Conservation (phyloP, 2,888 invertebrate species). For the Junonia oenone region DNA sequence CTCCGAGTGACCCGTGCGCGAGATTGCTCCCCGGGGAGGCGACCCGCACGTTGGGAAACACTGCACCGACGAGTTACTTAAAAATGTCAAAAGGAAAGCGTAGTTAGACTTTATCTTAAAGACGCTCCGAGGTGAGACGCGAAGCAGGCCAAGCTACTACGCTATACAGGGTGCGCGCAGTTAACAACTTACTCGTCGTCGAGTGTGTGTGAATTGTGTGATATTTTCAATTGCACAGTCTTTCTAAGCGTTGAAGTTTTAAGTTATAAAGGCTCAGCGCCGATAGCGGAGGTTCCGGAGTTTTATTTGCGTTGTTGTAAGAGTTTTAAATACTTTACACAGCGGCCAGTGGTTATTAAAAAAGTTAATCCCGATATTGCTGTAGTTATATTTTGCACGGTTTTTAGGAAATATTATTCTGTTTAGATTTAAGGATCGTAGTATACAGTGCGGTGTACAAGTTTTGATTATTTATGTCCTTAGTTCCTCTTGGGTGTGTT, state of each 20-base stretch:
- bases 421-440: background rate
- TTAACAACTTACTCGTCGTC: background rate
- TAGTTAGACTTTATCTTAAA: background rate
- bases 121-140: background rate
- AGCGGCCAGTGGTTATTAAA: slow-evolving; percentile 10
- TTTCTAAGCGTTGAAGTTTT: background rate
- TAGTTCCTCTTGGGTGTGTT: too few species aligned
- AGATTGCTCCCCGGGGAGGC: too few species aligned
- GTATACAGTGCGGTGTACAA: background rate
- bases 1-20: too few species aligned
- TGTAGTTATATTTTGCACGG: background rate
- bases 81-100: slow-evolving; percentile 10
- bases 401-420: background rate
- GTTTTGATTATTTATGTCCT: too few species aligned
- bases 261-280: background rate
- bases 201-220: background rate
- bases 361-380: slow-evolving; percentile 4
- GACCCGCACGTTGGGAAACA: too few species aligned
- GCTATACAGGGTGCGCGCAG: background rate
- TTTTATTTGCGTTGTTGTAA: background rate
- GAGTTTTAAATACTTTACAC: background rate
- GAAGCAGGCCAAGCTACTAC: background rate
- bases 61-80: too few species aligned
- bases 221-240: background rate
- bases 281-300: background rate